Evolutionary conservation across 1,140 invertebrate species (phyloP).

Genomic region (Lasioglossum albipes): DNA sequence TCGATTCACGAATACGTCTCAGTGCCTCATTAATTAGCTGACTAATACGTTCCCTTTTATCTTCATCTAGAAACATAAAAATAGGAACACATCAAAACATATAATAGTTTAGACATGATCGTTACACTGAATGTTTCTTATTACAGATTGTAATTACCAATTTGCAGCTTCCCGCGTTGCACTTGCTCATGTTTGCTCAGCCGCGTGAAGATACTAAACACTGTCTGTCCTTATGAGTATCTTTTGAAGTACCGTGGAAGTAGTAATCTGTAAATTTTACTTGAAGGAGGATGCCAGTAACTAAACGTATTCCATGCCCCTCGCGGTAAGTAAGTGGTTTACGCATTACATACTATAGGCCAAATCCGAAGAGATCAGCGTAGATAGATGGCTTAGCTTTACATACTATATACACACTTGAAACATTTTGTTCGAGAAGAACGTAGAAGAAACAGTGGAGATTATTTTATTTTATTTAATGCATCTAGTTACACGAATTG

Average conservation of each 20-base stretch:
- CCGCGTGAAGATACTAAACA: constrained; percentile 60
- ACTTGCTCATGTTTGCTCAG: constrained; percentile 55
- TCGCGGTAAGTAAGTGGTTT: constrained; percentile 64
- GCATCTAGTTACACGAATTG: not conserved
- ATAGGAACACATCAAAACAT: constrained; percentile 34
- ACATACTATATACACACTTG: not conserved
- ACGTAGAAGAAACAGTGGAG: not conserved
- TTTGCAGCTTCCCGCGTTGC: constrained; percentile 58
- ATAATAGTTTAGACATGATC: constrained; percentile 27
- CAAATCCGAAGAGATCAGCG: constrained; percentile 9
- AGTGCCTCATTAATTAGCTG: not conserved
- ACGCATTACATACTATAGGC: constrained; percentile 60
- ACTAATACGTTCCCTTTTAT: constrained; percentile 2
- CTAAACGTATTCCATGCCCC: constrained; percentile 62
- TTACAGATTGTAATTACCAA: constrained; percentile 63
- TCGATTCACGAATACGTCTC: constrained; percentile 4
- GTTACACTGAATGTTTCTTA: constrained; percentile 59
- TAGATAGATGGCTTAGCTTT: constrained; percentile 25
- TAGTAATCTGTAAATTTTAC: constrained; percentile 61
- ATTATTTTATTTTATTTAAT: not conserved
- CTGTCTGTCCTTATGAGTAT: constrained; percentile 58
- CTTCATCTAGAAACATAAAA: constrained; percentile 1
- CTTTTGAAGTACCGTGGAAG: constrained; percentile 62
- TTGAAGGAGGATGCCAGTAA: constrained; percentile 63
- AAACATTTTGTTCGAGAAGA: not conserved